Conservation (phyloP, 2,113 vertebrate genomes). For the Ia io region DNA sequence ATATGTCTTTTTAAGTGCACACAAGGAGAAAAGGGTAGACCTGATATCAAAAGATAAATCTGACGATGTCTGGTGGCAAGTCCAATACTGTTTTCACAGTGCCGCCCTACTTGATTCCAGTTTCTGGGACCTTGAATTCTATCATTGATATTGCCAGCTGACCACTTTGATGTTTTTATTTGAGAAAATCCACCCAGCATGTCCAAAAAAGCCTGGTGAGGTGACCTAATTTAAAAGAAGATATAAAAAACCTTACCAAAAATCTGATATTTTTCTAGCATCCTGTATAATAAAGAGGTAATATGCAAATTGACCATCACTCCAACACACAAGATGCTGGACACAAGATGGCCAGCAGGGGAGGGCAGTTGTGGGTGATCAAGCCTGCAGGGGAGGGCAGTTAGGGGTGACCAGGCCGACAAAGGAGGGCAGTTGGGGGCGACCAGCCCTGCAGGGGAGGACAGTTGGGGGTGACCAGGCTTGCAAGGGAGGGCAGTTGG, state of each 20-base stretch:
- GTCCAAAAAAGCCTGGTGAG: conserved; percentile 50
- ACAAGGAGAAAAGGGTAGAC: background rate
- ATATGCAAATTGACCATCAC: no score
- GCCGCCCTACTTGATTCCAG: background rate
- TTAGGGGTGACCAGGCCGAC: no score
- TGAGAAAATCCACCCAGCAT: conserved; percentile 63
- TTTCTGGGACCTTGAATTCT: conserved; percentile 61
- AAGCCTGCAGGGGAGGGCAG: no score
- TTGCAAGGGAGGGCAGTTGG: no score
- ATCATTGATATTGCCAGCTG: conserved; percentile 55
- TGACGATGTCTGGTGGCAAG: background rate
- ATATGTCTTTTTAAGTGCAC: background rate
- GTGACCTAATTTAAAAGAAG: conserved; percentile 67
- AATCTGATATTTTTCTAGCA: background rate
- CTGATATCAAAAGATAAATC: background rate
- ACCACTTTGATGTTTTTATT: conserved; percentile 72
- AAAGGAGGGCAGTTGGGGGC: no score
- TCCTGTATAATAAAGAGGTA: no score
- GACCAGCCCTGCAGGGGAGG: no score
- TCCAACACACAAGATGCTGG: no score
- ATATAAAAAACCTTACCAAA: background rate
- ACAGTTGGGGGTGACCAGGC: no score
- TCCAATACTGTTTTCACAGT: background rate
- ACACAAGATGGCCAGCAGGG: no score
- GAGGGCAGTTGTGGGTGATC: no score